Evolutionary conservation across 1,140 invertebrate species (phyloP), one percentile per base, ranked within the genome.

Genomic region (Lanistes nyassanus): DNA sequence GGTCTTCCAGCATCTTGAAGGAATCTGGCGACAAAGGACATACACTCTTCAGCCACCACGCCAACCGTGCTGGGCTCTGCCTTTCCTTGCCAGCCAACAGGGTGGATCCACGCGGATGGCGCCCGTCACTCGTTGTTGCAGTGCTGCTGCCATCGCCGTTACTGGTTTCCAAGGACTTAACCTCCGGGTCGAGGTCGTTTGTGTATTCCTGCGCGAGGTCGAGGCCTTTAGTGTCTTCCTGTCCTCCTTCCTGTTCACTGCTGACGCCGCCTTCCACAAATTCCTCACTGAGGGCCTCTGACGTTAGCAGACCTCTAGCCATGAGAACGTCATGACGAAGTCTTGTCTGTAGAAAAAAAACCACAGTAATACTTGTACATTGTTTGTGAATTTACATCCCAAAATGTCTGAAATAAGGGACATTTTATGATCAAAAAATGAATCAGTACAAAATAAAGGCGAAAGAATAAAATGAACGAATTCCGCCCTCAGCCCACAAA

Each of bases 1-100:
- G 47, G 16, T 76, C 64, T 29, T 67, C 75, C 68, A 80, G 66
- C 23, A 77, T 72, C n/a, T 66, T 64, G 21, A 82, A 31, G n/a
- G 55, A 72, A 4, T 72, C 55, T 34, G 56, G 51, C 1, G 56
- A 36, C 53, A 72, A 29, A 16, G 13, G 7, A 19, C 23, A n/a
- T 1, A 19, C 65, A 23, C 19, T n/a, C 11, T 37, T 39, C 21
- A 13, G 1, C n/a, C 65, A n/a, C 31, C 6, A 21, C 36, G 19
- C 6, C 19, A n/a, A n/a, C 3, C 62, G 29, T n/a, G 56, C 11
- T 23, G 19, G 56, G 13, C n/a, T 9, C 11, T n/a, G 65, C 16
- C 16, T 34, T 39, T 37, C 42, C 42, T 9, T 11, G 7, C 3
- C 36, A 6, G 9, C 23, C 21, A 7, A 31, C 37, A 16, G 23